phyloP scores from a whole-genome alignment of 2,113 vertebrate genomes.

The Lycaon pictus region DNA sequence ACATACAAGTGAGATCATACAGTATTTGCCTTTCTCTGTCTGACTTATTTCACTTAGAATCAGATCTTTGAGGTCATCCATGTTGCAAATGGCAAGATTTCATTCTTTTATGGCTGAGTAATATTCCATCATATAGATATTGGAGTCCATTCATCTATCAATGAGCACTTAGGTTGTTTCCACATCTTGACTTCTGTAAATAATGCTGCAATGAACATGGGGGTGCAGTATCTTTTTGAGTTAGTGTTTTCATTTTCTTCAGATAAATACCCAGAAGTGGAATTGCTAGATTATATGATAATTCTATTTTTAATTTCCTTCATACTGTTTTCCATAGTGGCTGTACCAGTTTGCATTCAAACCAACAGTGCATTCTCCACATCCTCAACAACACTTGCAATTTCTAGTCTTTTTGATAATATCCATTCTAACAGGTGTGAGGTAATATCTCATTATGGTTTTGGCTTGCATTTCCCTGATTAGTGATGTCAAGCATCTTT shows the following conservation, averaged over 20 bases:
- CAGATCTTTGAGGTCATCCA: background rate
- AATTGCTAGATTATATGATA: background rate
- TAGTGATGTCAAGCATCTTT: background rate
- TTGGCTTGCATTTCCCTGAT: background rate
- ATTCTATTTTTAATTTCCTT: background rate
- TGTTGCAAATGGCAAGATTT: background rate
- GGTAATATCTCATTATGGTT: background rate
- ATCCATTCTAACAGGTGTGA: background rate
- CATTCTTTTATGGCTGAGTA: background rate
- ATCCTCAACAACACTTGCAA: background rate
- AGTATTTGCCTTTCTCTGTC: background rate
- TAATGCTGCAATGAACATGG: background rate
- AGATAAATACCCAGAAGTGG: background rate
- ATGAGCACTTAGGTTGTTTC: background rate
- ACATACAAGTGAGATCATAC: background rate
- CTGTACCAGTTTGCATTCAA: background rate
- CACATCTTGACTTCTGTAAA: background rate
- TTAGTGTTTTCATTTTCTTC: background rate
- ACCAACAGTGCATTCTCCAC: background rate
- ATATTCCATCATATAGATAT: background rate
- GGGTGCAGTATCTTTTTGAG: background rate
- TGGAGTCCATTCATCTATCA: background rate
- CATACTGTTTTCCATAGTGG: background rate
- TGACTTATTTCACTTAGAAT: background rate
- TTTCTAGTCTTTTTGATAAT: background rate